Evolutionary conservation across 1,140 invertebrate genomes (phyloP), one percentile per base, ranked within the genome.

Genomic region (Sycophaga agraensis): DNA sequence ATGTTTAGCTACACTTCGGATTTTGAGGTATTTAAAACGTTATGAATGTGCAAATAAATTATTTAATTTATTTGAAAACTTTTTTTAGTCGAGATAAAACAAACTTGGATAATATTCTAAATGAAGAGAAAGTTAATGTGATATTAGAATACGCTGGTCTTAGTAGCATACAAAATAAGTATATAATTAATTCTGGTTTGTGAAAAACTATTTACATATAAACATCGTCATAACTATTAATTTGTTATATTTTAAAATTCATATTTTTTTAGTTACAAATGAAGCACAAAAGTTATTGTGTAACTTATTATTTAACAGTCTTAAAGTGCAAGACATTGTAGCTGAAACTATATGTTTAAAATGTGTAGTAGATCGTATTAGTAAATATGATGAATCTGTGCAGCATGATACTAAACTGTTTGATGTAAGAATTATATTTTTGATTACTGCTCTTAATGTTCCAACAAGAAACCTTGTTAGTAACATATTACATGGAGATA

Each of bases 231-330:
- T 11, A 31, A 40, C 34, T 28, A 19, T 62, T 54, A 21, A 39
- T 31, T 34, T n/a, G 26, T 22, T 50, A 58, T 14, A 45, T 19
- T 39, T 55, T 11, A 78, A 7, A 58, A 1, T 45, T 34, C 82
- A 11, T 79, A 82, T 31, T 31, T 31, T 31, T 64, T 78, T 65
- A 64, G 87, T 87, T 64, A 84, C 84, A 11, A 71, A 91, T 7
- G 94, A 96, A 79, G 88, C 91, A 0, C 76, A 93, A 45, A 98
- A 97, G 80, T 89, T 93, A 72, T 75, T 97, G 2, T 96, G 91
- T 72, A 98, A 98, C 79, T 78, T 97, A 42, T 82, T 95, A 45
- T 96, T 87, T 73, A 93, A 96, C 73, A 92, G 90, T 79, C 71
- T 77, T 46, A 84, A 84, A 43, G 87, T 88, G 0, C 87, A 90